Evolutionary conservation across 35 echinoderm and acorn worm genomes (phyloP).

Genomic region (Strongylocentrotus purpuratus): DNA sequence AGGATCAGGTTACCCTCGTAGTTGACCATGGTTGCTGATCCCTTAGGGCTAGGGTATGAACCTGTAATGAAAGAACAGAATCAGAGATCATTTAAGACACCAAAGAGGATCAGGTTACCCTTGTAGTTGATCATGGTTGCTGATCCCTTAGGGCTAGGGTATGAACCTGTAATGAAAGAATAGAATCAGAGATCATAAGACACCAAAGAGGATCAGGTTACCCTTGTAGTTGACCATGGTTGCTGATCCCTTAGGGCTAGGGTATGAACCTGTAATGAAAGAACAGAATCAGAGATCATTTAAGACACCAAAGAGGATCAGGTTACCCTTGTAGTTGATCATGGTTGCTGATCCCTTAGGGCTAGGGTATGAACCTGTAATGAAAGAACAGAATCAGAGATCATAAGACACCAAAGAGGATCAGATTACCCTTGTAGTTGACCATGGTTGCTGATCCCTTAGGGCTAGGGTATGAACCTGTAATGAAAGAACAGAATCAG

Average conservation of each 20-base stretch:
- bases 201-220: too few species aligned
- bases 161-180: neutral
- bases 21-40: slow-evolving; percentile 7
- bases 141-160: slow-evolving; percentile 68
- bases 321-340: too few species aligned
- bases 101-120: too few species aligned
- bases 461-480: slow-evolving; percentile 62
- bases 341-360: slow-evolving; percentile 59
- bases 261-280: slow-evolving; percentile 36
- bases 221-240: too few species aligned
- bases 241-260: slow-evolving; percentile 67
- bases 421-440: too few species aligned
- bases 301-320: too few species aligned
- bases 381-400: too few species aligned
- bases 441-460: slow-evolving; percentile 50
- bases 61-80: neutral
- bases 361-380: slow-evolving; percentile 54
- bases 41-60: slow-evolving; percentile 64
- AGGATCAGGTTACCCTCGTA: too few species aligned
- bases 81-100: too few species aligned
- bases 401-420: too few species aligned
- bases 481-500: neutral
- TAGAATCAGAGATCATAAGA: too few species aligned
- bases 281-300: too few species aligned
- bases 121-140: neutral